Evolutionary conservation across 1,140 invertebrate species (phyloP), one percentile per base, ranked within the genome.

Genomic region (Drosophila tropicalis): DNA sequence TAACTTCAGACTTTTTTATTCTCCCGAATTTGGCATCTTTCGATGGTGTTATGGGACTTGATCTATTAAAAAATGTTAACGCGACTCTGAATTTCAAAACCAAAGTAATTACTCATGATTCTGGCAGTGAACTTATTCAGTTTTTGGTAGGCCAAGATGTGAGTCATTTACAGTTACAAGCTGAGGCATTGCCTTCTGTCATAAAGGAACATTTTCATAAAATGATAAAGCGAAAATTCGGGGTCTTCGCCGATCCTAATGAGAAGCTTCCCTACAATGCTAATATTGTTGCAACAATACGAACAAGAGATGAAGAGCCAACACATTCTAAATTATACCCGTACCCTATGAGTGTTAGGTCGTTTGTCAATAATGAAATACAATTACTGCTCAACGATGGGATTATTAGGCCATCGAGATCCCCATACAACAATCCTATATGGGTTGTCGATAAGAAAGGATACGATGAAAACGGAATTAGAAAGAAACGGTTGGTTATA

Each of bases 401-500:
- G n/a, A n/a, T n/a, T n/a, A n/a, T n/a, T n/a, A n/a, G 40, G 40
- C n/a, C 5, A 7, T 47, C 44, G 2, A 15, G 15, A 47, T 47
- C n/a, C 17, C 44, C 44, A 17, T 47, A 47, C 44, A 47, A 47
- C n/a, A 47, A 47, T 19, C 44, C 44, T 19, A 19, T 47, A 19
- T 47, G n/a, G 1, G 34, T 36, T 36, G 29, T 29, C 29, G 29
- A 29, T 29, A 29, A 29, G 29, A 29, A 29, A 29, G 29, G 29
- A 29, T 29, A 29, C 29, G 13, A 51, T 17, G 41, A 34, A n/a
- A 19, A 51, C 1, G 40, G 41, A 5, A 51, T 47, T 13, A 15
- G 44, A n/a, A 54, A 63, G 12, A 51, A 63, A 19, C 62, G 62
- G 1, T 3, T 63, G 19, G 62, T 51, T 32, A 63, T 17, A n/a